A percentile compares a stretch with the other conserved stretches of the same genome.
Conservation (phyloP, 1,140 invertebrate genomes). For the Aphelinus atriplicis region DNA sequence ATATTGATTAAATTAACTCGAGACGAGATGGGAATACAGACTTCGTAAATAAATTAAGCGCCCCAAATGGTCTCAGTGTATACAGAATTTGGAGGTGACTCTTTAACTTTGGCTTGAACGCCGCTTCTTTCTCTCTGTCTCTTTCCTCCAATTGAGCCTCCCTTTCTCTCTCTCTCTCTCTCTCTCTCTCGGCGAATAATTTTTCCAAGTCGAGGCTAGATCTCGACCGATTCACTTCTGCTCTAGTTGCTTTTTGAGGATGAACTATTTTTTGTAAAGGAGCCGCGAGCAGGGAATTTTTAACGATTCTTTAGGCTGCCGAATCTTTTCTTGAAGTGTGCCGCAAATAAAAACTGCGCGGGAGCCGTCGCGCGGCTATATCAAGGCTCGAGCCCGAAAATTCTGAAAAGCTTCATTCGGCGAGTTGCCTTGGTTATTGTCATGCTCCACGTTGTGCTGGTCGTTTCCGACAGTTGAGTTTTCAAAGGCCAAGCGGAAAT, state of each 20-base stretch:
- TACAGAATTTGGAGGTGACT: background rate
- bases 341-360: background rate
- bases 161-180: background rate
- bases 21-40: no score
- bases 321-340: background rate
- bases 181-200: no score
- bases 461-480: no score
- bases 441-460: no score
- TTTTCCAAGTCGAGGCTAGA: background rate
- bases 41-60: slow-evolving; percentile 16
- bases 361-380: background rate
- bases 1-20: slow-evolving; percentile 38
- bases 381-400: slow-evolving; percentile 5
- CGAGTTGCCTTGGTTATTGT: background rate
- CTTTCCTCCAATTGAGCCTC: slow-evolving; percentile 9
- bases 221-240: slow-evolving; percentile 17
- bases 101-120: no score
- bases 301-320: background rate
- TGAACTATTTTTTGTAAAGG: slow-evolving; percentile 2
- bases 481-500: no score
- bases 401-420: background rate
- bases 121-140: background rate
- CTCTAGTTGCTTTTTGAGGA: slow-evolving; percentile 2
- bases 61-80: background rate
- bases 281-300: background rate